These are phyloP conservation scores for roundworm (Caenorhabditis elegans) DNA, from an alignment of 1,140 invertebrate species.

Conservation along the genomic window WBcel235 BX284602.5:14849501-14850000, in stretches of 20 bases:
- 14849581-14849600: background rate
- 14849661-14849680: background rate
- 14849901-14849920: conserved; percentile 8
- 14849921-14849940: background rate
- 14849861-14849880: background rate
- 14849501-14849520: background rate
- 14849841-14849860: background rate
- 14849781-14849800: background rate
- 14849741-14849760: background rate
- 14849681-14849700: conserved; percentile 4
- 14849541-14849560: background rate
- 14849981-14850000: background rate
- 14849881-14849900: background rate
- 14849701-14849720: conserved; percentile 11
- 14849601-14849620: background rate
- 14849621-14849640: background rate
- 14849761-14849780: background rate
- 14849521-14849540: background rate
- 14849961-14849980: background rate
- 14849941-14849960: background rate
- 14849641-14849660: background rate
- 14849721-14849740: background rate
- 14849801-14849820: conserved; percentile 22
- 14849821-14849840: background rate
- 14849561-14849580: background rate